Percentiles rank a stretch among this genome's conserved stretches.
These are phyloP conservation scores for Diarsia brunnea DNA, from an alignment of 2,888 invertebrate species.

Conservation along the genomic window DNA sequence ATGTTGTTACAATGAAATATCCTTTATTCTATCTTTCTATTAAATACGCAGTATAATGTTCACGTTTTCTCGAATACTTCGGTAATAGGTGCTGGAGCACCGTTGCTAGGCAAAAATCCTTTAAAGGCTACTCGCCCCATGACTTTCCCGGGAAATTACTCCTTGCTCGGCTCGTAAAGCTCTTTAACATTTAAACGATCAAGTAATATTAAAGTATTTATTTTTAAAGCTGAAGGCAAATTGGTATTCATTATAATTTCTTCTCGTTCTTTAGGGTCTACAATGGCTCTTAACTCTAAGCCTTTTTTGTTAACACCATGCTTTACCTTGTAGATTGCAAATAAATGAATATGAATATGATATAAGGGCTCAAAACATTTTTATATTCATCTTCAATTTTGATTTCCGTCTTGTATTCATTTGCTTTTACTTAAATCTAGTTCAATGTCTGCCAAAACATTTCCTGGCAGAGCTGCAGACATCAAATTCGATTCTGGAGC, in stretches of 20 bases:
- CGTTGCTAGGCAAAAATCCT: constrained; percentile 61
- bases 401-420: constrained; percentile 18
- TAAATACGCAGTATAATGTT: constrained; percentile 49
- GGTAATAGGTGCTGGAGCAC: constrained; percentile 52
- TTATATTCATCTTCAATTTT: constrained; percentile 10
- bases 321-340: too few relatives aligned
- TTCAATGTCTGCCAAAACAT: constrained; percentile 30
- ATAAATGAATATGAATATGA: too few relatives aligned
- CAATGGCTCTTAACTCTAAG: too few relatives aligned
- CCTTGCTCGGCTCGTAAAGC: constrained; percentile 51
- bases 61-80: constrained; percentile 50
- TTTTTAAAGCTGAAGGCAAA: constrained; percentile 44
- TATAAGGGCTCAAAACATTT: constrained; percentile 4
- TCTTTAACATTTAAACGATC: constrained; percentile 58
- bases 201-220: constrained; percentile 51
- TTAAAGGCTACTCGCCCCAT: constrained; percentile 64
- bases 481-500: constrained; percentile 17
- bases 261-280: constrained; percentile 17
- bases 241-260: constrained; percentile 36
- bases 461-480: not conserved
- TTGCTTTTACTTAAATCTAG: not conserved
- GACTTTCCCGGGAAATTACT: constrained; percentile 65
- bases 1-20: constrained; percentile 7
- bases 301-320: too few relatives aligned
- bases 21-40: constrained; percentile 21